Evolutionary conservation across 2,113 vertebrate genomes (phyloP).

Genomic region (Mesembrinibis cayennensis): DNA sequence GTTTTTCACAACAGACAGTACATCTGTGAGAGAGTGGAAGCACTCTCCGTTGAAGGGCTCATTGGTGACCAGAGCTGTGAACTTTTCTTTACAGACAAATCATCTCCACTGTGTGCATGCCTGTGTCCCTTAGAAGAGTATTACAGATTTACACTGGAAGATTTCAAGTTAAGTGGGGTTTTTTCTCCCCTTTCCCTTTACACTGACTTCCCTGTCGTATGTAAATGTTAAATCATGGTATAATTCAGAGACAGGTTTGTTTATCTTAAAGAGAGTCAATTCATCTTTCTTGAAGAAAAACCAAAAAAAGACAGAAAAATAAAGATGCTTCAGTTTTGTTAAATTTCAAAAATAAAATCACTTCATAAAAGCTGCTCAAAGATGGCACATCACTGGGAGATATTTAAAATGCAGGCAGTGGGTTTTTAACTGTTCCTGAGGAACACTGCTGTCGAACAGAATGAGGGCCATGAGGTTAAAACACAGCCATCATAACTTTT

Average conservation of each 20-base stretch:
- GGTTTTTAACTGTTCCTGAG: slow-evolving; percentile 37
- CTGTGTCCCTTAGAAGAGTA: not conserved
- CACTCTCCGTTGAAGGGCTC: not conserved
- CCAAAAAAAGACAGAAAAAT: accelerated
- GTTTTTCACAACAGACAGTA: not conserved
- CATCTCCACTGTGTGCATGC: accelerated
- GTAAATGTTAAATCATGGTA: not conserved
- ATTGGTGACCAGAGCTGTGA: not conserved
- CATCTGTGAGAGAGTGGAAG: not conserved
- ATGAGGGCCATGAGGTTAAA: slow-evolving; percentile 72
- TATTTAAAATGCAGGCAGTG: slow-evolving; percentile 30
- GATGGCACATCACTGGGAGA: not conserved
- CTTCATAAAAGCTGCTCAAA: not conserved
- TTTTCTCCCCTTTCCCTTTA: not conserved
- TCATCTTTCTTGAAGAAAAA: not conserved
- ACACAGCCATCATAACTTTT: slow-evolving; percentile 69
- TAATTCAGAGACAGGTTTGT: not conserved
- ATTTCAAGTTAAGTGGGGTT: not conserved
- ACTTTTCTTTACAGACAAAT: not conserved
- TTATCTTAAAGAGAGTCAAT: not conserved
- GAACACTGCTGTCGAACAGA: slow-evolving; percentile 1
- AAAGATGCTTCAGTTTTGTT: not conserved
- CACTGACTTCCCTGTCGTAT: accelerated
- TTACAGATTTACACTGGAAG: not conserved
- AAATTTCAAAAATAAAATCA: not conserved